Base-by-base conservation (phyloP, 2,797 vertebrate species). In the Hypotaenidia okinawae region DNA sequence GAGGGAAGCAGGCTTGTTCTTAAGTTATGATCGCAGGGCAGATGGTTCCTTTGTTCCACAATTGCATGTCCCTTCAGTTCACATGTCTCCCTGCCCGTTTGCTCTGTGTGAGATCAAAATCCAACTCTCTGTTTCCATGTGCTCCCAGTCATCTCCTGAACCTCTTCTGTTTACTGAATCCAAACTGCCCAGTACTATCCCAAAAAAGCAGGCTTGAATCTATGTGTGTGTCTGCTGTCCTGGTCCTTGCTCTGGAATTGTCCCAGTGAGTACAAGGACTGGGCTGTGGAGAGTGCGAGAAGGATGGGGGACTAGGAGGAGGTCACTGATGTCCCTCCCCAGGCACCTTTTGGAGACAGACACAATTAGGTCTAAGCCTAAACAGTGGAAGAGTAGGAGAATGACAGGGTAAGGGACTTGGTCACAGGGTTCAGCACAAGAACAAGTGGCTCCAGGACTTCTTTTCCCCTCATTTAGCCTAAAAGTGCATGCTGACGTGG, bases 151-250 rank as follows among this genome's bases (percentile, higher is more conserved):
- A 0, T 39, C 24, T 76, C 10, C 11, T 33, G 28, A 63, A 68
- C 9, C 5, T 37, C 30, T 51, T 58, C n/a, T 18, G n/a, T 16
- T 54, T 47, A 16, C 10, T 64, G 54, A 54, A 49, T 33, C 43
- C 0, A 2, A 61, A 39, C 9, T 17, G 5, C 16, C 39, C 12
- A 21, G 11, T 51, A 35, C 47, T n/a, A 23, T 33, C 10, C 22
- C 15, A 16, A 69, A 83, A 83, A 55, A 55, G 11, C 11, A 89
- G 51, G 18, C 10, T 15, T 55, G 51, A 73, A 37, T 54, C 12
- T 5, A 2, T 32, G 7, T 4, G 5, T 23, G 6, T 58, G 11
- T 14, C 4, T 0, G 0, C 11, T 73, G 14, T 28, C 24, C 5
- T 18, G 4, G 13, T 45, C 16, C 28, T 74, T 85, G 19, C 18